Evolutionary conservation across 1,140 invertebrate genomes (phyloP).

Genomic region (Drosophila repletoides): DNA sequence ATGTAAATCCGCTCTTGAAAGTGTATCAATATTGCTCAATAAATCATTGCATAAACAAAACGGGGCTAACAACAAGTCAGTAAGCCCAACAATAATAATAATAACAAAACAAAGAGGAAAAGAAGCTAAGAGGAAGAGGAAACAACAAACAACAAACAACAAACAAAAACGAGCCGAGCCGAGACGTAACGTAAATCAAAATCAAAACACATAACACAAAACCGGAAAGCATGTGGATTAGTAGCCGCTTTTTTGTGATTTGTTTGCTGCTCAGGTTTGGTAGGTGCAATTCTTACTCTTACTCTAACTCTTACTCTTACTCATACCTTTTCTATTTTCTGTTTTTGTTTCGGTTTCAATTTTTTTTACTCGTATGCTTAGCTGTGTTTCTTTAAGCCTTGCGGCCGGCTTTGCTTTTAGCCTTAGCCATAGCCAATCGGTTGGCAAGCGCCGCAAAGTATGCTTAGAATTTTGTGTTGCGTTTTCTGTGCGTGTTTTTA

Average conservation of each 20-base stretch:
- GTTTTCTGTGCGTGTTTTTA: constrained; percentile 12
- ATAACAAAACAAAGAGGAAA: constrained; percentile 42
- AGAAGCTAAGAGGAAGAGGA: constrained; percentile 22
- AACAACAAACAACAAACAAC: constrained; percentile 21
- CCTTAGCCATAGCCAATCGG: constrained; percentile 14
- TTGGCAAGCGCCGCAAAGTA: constrained; percentile 56
- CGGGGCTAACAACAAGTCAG: too few species aligned
- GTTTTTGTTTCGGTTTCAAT: not conserved
- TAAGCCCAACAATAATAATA: too few species aligned
- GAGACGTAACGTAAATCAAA: constrained; percentile 46
- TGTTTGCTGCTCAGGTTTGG: constrained; percentile 74
- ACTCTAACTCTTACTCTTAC: not conserved
- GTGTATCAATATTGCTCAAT: constrained; percentile 23
- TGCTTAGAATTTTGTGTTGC: constrained; percentile 48
- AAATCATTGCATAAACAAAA: constrained; percentile 26
- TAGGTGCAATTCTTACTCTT: constrained; percentile 47
- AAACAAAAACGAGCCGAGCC: constrained; percentile 12
- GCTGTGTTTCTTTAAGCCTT: constrained; percentile 57
- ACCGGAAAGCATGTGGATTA: constrained; percentile 76
- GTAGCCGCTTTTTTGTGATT: constrained; percentile 77
- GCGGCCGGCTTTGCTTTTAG: constrained; percentile 34
- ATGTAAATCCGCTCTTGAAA: constrained; percentile 29
- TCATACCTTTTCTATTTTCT: not conserved
- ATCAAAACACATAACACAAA: constrained; percentile 68
- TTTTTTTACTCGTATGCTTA: constrained; percentile 7